These are phyloP conservation scores for Mycteria americana DNA, from an alignment of 2,797 vertebrate species.

Conservation along the genomic window DNA sequence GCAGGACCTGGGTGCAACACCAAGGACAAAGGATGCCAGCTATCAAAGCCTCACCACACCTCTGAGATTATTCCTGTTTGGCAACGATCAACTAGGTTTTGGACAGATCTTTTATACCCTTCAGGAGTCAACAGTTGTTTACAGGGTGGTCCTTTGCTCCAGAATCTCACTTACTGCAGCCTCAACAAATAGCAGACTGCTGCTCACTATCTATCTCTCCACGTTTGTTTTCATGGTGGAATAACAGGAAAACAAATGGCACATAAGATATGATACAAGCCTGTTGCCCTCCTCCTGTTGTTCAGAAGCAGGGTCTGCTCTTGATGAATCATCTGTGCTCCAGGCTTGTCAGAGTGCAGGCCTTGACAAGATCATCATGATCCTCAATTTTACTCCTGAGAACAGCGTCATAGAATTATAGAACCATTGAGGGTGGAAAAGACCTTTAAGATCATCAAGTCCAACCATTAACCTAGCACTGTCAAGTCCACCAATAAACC, in stretches of 20 bases:
- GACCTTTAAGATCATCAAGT: not conserved
- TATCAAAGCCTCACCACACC: not conserved
- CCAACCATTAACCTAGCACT: not conserved
- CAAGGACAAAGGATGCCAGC: accelerated
- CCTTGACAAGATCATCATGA: not conserved
- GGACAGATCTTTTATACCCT: not conserved
- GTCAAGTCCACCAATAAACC: not conserved
- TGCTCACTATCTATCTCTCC: not conserved
- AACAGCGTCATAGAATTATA: not conserved
- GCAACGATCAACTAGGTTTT: not conserved
- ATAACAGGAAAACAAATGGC: not conserved
- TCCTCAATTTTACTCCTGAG: not conserved
- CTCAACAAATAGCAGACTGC: not conserved
- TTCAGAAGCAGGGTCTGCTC: not conserved
- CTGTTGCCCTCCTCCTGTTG: not conserved
- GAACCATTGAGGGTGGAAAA: not conserved
- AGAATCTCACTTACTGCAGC: not conserved
- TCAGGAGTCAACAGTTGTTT: not conserved
- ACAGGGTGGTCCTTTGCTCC: not conserved
- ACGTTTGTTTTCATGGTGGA: not conserved
- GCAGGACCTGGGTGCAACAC: not conserved
- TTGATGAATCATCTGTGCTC: accelerated
- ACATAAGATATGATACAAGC: accelerated
- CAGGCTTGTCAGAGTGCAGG: not conserved
- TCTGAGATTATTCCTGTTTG: not conserved